Evolutionary conservation across 2,888 invertebrate genomes (phyloP).

Genomic region (Cantharis rufa): DNA sequence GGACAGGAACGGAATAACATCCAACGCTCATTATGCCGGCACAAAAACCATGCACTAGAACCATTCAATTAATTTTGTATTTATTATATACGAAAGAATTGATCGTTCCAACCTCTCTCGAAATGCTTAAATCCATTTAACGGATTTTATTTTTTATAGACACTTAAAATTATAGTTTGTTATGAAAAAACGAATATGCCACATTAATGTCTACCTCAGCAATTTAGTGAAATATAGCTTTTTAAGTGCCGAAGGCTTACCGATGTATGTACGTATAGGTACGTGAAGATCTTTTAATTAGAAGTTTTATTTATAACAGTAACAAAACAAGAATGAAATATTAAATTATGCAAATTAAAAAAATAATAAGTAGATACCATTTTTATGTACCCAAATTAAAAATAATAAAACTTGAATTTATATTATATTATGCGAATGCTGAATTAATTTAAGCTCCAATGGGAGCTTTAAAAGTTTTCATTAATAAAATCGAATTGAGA

Average conservation of each 20-base stretch:
- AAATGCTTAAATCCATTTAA: background rate
- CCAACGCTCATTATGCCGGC: background rate
- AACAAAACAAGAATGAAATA: background rate
- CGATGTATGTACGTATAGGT: background rate
- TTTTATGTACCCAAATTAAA: background rate
- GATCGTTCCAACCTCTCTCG: background rate
- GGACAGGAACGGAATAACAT: background rate
- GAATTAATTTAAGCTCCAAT: background rate
- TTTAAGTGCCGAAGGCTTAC: background rate
- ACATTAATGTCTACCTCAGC: constrained; percentile 10
- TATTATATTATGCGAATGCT: background rate
- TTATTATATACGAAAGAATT: background rate
- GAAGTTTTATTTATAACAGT: background rate
- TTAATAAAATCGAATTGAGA: background rate
- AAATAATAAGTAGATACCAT: background rate
- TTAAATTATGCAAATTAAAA: background rate
- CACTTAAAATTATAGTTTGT: constrained; percentile 10
- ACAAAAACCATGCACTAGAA: background rate
- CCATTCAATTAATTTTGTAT: background rate
- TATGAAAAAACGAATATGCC: constrained; percentile 9
- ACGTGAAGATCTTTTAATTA: background rate
- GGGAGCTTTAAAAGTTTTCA: background rate
- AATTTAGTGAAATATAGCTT: constrained; percentile 7
- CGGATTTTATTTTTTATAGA: constrained; percentile 7
- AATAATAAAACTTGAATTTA: background rate